Evolutionary conservation across 2,113 vertebrate species (phyloP).

Genomic region (Falcunculus frontatus): DNA sequence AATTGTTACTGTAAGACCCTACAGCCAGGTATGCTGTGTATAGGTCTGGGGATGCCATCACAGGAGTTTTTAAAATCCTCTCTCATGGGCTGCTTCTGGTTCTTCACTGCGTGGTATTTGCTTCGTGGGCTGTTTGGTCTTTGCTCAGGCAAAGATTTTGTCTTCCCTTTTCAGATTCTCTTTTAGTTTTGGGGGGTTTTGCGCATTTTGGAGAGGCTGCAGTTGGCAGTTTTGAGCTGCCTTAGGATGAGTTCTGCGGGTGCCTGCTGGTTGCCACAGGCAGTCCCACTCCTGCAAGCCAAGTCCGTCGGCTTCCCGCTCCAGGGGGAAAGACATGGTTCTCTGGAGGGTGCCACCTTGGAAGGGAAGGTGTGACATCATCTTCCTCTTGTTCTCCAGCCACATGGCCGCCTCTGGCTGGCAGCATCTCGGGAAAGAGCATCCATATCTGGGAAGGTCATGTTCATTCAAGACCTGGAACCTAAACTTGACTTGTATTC

Average conservation of each 20-base stretch:
- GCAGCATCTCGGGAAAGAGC: rapidly evolving
- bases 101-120: rapidly evolving
- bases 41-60: neutral
- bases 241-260: rapidly evolving
- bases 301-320: rapidly evolving
- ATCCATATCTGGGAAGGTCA: too few relatives aligned
- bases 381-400: neutral
- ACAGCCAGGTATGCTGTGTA: neutral
- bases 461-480: too few relatives aligned
- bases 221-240: rapidly evolving
- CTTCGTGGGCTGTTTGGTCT: neutral
- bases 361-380: neutral
- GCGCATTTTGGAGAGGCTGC: rapidly evolving
- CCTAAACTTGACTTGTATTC: too few relatives aligned
- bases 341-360: neutral
- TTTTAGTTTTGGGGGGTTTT: neutral
- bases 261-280: neutral
- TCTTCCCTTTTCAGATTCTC: neutral
- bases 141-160: neutral
- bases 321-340: rapidly evolving
- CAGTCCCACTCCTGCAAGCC: too few relatives aligned
- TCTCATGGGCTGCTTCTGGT: rapidly evolving
- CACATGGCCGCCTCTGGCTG: neutral
- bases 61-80: neutral
- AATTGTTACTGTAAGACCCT: neutral